Evolutionary conservation across 2,888 invertebrate species (phyloP), one percentile per base, ranked within the genome.

Genomic region (Caenorhabditis afra): DNA sequence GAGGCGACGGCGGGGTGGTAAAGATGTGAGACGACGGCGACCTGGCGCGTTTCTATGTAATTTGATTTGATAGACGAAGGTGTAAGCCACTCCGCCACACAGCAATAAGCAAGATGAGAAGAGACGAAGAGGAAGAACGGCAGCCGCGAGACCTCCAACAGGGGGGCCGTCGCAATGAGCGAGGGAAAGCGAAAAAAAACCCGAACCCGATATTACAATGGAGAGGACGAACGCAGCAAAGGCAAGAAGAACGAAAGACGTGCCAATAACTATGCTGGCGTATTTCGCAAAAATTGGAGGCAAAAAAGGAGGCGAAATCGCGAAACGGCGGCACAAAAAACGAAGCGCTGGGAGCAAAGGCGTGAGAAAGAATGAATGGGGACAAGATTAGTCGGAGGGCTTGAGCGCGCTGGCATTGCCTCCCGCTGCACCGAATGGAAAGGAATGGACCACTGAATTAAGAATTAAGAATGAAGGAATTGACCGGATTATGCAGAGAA

Each of bases 321-420:
- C 29, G 49, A 29, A 55, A 55, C 50, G 41, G 50, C 61, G n/a
- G 29, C 3, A 29, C 3, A 29, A 29, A 29, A 29, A 3, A 29
- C 3, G 29, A 29, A 29, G 29, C 29, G 29, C 29, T 29, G 29
- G 29, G 29, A 29, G 29, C 29, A 29, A 29, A 55, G 61, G 59
- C 68, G 68, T 68, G 61, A 70, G 70, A 70, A 55, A 53, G 61
- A 70, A 61, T 50, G 61, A 61, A 59, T 59, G 7, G 59, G 70
- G 53, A 70, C 53, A 52, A 61, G 61, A 70, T 61, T 70, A 61
- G 70, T 53, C 12, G 37, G 49, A 23, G 20, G 20, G 35, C 8
- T n/a, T 44, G 22, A 41, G 22, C 49, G 29, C 29, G 29, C 29
- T 29, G 29, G 7, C 29, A 29, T 29, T 7, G 29, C 29, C 29